phyloP scores from a whole-genome alignment of 2,797 vertebrate genomes.

The Enteromius trimaculatus region DNA sequence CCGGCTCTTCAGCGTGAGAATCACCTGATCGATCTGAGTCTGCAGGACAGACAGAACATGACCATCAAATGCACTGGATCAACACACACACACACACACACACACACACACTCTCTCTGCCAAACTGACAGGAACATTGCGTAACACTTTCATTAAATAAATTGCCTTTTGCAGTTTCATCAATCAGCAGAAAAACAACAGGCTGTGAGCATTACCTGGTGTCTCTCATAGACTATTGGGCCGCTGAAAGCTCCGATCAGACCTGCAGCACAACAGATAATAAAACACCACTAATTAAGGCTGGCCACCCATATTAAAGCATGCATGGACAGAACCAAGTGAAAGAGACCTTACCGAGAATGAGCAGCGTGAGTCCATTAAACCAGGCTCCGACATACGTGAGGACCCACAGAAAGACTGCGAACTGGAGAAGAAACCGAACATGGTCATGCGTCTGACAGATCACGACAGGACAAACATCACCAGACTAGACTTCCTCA shows the following conservation, averaged over 20 bases:
- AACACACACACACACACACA: background rate
- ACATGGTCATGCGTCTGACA: background rate
- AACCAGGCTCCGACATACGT: slow-evolving; percentile 97
- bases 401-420: slow-evolving; percentile 96
- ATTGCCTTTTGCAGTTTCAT: background rate
- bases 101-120: background rate
- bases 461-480: background rate
- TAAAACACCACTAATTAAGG: background rate
- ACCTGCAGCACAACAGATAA: slow-evolving; percentile 70
- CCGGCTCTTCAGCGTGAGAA: slow-evolving; percentile 87
- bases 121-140: no score
- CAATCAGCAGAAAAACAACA: background rate
- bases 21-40: slow-evolving; percentile 91
- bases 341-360: slow-evolving; percentile 84
- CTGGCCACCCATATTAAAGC: background rate
- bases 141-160: background rate
- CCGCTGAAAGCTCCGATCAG: slow-evolving; percentile 90
- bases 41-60: slow-evolving; percentile 67
- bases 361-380: slow-evolving; percentile 94
- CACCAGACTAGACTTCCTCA: no score
- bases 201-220: slow-evolving; percentile 82
- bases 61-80: background rate
- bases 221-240: slow-evolving; percentile 94
- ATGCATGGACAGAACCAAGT: background rate
- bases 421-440: slow-evolving; percentile 78